Conservation (phyloP, 2,113 vertebrate genomes). For the Protobothrops mucrosquamatus region DNA sequence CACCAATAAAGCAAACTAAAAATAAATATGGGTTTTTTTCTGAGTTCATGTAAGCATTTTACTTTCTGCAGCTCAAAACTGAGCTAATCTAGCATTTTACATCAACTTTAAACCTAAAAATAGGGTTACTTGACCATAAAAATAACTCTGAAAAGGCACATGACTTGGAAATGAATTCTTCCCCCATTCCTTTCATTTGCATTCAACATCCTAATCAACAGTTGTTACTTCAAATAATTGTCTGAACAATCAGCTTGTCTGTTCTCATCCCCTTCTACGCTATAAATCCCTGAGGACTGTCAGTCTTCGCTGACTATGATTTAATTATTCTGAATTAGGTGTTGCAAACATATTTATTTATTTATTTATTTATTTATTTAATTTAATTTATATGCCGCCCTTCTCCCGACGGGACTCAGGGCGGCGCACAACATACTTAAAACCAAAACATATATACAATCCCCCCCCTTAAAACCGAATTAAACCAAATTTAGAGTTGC, state of each 20-base stretch:
- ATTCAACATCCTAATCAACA: background rate
- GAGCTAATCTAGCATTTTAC: background rate
- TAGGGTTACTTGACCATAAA: background rate
- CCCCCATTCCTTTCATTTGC: background rate
- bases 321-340: conserved; percentile 1
- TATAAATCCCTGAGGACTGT: background rate
- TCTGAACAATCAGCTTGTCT: conserved; percentile 5
- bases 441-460: no score
- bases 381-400: no score
- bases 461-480: no score
- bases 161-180: background rate
- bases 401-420: no score
- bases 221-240: background rate
- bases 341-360: background rate
- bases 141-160: background rate
- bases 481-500: no score
- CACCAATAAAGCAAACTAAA: background rate
- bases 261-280: background rate
- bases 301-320: conserved; percentile 7
- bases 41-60: background rate
- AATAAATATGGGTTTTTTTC: background rate
- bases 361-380: no score
- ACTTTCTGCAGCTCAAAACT: background rate
- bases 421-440: no score
- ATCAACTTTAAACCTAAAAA: background rate